Percentiles rank a stretch among this genome's conserved stretches.
phyloP scores from a whole-genome alignment of 1,140 invertebrate species.

The Harpegnathos saltator region DNA sequence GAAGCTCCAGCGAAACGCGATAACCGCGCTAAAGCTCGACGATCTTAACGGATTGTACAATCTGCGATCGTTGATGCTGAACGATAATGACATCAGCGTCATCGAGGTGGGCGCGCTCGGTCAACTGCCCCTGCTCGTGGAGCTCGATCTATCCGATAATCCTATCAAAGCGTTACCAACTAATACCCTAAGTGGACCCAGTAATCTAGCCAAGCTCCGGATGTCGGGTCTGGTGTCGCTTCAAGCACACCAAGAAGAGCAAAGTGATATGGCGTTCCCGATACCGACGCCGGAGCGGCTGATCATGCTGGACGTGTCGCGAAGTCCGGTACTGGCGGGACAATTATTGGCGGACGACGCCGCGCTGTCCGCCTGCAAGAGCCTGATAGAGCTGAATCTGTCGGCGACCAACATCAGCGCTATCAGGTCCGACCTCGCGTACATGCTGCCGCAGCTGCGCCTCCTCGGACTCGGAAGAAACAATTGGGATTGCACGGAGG shows the following conservation, averaged over 20 bases:
- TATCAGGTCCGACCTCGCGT: constrained; percentile 89
- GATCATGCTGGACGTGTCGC: constrained; percentile 90
- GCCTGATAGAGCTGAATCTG: constrained; percentile 90
- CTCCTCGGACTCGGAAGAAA: constrained; percentile 88
- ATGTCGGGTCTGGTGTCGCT: constrained; percentile 89
- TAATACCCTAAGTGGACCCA: constrained; percentile 89
- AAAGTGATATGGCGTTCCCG: constrained; percentile 89
- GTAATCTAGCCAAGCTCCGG: constrained; percentile 88
- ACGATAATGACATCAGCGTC: constrained; percentile 89
- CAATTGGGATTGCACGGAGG: constrained; percentile 87
- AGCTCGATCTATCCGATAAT: constrained; percentile 92
- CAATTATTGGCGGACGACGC: constrained; percentile 90
- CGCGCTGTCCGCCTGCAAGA: constrained; percentile 89
- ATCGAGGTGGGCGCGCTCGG: constrained; percentile 90
- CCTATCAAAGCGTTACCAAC: constrained; percentile 89
- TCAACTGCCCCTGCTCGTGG: constrained; percentile 88
- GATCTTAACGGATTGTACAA: constrained; percentile 90
- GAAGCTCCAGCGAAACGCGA: constrained; percentile 89
- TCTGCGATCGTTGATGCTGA: constrained; percentile 90
- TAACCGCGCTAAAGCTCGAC: constrained; percentile 88
- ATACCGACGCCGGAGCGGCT: constrained; percentile 90
- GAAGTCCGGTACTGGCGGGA: constrained; percentile 90
- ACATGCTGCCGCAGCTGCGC: constrained; percentile 90
- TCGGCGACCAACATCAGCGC: constrained; percentile 88
- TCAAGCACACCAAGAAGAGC: constrained; percentile 85